phyloP scores from a whole-genome alignment of 2,888 invertebrate species.

The Chymomyza procnemis region DNA sequence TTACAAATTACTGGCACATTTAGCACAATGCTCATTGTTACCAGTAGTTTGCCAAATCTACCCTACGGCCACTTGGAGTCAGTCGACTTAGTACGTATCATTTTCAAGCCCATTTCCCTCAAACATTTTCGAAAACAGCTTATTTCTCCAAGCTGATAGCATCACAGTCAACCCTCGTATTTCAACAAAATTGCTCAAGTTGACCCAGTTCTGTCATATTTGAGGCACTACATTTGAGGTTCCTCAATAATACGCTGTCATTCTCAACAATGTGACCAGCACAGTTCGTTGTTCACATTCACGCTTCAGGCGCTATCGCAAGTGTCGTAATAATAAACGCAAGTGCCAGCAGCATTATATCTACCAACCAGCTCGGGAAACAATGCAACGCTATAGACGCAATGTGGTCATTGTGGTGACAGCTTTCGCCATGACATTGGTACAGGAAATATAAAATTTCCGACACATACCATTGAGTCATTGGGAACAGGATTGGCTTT shows the following conservation, averaged over 20 bases:
- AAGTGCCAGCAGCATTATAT: constrained; percentile 29
- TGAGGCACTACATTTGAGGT: not conserved
- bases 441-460: constrained; percentile 43
- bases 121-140: too few relatives aligned
- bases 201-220: constrained; percentile 19
- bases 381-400: not conserved
- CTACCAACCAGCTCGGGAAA: constrained; percentile 28
- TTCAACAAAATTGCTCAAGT: constrained; percentile 31
- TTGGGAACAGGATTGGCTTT: constrained; percentile 29
- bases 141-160: too few relatives aligned
- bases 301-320: constrained; percentile 7
- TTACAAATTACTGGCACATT: too few relatives aligned
- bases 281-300: constrained; percentile 14
- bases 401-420: not conserved
- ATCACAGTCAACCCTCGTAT: not conserved
- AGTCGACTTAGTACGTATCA: too few relatives aligned
- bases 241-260: constrained; percentile 38
- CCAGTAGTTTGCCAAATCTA: too few relatives aligned
- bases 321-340: constrained; percentile 49
- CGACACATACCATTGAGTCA: constrained; percentile 21
- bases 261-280: constrained; percentile 29
- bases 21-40: too few relatives aligned
- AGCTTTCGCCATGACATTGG: not conserved
- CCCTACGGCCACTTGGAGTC: too few relatives aligned
- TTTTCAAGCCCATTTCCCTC: too few relatives aligned